Evolutionary conservation across 1,140 invertebrate species (phyloP), one percentile per base, ranked within the genome.

Genomic region (Halictus rubicundus): DNA sequence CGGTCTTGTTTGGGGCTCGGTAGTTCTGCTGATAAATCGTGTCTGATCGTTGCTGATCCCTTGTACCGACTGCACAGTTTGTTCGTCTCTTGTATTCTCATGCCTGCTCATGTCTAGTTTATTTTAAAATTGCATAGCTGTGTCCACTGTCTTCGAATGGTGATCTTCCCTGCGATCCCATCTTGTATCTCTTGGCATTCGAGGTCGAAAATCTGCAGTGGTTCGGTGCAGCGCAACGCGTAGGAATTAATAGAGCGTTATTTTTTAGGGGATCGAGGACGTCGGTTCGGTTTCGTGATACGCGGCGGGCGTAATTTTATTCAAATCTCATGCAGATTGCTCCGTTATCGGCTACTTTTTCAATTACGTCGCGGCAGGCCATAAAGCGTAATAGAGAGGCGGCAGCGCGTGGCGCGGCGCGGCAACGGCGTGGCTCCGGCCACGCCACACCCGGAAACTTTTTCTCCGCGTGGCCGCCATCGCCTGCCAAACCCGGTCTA

Each of bases 331-430:
- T 86, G 81, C 85, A 86, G 81, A 86, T 83, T 79, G 81, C 84
- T 65, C 84, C 81, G 85, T 86, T 87, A 86, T 86, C 85, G 85
- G 85, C 84, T 84, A 87, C 85, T 87, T 87, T 86, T 87, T 87
- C 85, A 87, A 86, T 87, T 87, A 86, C 77, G 81, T 82, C 74
- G 83, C 84, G 73, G 72, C 72, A 75, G 77, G 85, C 75, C 78
- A 81, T 85, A 85, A 85, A 85, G 82, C 84, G 83, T 85, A 86
- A 86, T 73, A 69, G 68, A 78, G 59, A 68, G 21, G 75, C 60
- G 68, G 14, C 42, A 19, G 65, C n/a, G 63, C 61, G 27, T 63
- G 81, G 32, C 32, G 32, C 32, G 32, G 32, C 32, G 32, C 32
- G 32, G 32, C 32, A n/a, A 2, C 27, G 27, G 27, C 27, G 63